These are phyloP conservation scores for Chiloscyllium plagiosum DNA, from an alignment of 2,113 vertebrate genomes.

Conservation along the genomic window DNA sequence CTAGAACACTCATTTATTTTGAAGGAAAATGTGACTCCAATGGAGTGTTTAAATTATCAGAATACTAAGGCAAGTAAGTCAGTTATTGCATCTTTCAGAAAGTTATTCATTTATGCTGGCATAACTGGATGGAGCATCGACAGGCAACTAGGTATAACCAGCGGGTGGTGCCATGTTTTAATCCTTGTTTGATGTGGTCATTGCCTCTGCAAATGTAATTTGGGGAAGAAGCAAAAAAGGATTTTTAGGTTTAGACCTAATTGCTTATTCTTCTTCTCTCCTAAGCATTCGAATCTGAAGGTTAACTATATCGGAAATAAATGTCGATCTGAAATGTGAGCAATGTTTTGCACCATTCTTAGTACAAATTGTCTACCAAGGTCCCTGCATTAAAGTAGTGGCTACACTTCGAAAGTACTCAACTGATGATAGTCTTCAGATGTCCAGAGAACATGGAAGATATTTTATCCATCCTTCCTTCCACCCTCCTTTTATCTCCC, in stretches of 20 bases:
- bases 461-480: not conserved
- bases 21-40: not conserved
- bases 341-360: not conserved
- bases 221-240: not conserved
- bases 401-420: not conserved
- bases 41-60: not conserved
- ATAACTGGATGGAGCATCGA: not conserved
- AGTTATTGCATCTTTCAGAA: not conserved
- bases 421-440: not conserved
- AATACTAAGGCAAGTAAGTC: not conserved
- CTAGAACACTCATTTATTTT: not conserved
- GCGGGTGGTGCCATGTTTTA: not conserved
- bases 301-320: not conserved
- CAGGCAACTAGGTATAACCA: not conserved
- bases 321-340: not conserved
- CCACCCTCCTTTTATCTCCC: too few species aligned
- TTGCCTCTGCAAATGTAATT: not conserved
- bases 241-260: not conserved
- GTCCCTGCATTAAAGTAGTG: not conserved
- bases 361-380: not conserved
- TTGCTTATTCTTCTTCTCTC: not conserved
- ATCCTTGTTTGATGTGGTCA: not conserved
- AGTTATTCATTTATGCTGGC: not conserved
- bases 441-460: not conserved
- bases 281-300: not conserved